A percentile compares a stretch with the other conserved stretches of the same genome.
These are phyloP conservation scores for Caenorhabditis japonica DNA, from an alignment of 2,888 invertebrate genomes.

Conservation along the genomic window DNA sequence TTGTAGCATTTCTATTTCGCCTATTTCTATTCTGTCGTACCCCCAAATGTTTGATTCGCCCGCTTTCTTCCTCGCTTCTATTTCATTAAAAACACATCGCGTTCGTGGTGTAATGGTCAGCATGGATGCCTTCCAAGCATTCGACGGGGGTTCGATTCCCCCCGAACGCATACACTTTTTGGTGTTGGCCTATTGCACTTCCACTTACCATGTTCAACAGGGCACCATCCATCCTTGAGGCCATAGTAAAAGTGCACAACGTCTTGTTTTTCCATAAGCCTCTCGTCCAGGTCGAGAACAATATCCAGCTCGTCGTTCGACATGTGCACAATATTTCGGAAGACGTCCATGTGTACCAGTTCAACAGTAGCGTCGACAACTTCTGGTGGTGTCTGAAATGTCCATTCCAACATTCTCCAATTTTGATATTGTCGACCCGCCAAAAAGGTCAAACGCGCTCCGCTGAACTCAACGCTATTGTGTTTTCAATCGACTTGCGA, in stretches of 20 bases:
- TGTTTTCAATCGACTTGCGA: no score
- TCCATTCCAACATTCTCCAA: background rate
- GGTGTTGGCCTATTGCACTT: background rate
- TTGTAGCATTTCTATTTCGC: no score
- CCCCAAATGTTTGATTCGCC: no score
- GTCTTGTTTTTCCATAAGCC: slow-evolving; percentile 53
- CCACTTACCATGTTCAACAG: slow-evolving; percentile 60
- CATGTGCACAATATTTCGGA: slow-evolving; percentile 69
- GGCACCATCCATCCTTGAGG: slow-evolving; percentile 68
- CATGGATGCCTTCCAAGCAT: slow-evolving; percentile 64
- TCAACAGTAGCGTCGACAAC: slow-evolving; percentile 61
- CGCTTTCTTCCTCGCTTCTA: background rate
- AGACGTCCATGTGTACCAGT: slow-evolving; percentile 61
- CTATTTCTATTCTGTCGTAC: no score
- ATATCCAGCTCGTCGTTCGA: slow-evolving; percentile 65
- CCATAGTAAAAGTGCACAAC: slow-evolving; percentile 64
- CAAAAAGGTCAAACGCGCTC: no score
- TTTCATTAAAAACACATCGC: background rate
- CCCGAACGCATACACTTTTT: slow-evolving; percentile 55
- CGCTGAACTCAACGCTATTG: no score
- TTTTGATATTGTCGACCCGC: no score
- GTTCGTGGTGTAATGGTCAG: slow-evolving; percentile 31
- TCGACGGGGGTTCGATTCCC: slow-evolving; percentile 67
- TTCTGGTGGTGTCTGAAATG: slow-evolving; percentile 56
- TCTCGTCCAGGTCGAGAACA: slow-evolving; percentile 53